Evolutionary conservation across 2,888 invertebrate genomes (phyloP), one percentile per base, ranked within the genome.

Genomic region (Aethes cnicana): DNA sequence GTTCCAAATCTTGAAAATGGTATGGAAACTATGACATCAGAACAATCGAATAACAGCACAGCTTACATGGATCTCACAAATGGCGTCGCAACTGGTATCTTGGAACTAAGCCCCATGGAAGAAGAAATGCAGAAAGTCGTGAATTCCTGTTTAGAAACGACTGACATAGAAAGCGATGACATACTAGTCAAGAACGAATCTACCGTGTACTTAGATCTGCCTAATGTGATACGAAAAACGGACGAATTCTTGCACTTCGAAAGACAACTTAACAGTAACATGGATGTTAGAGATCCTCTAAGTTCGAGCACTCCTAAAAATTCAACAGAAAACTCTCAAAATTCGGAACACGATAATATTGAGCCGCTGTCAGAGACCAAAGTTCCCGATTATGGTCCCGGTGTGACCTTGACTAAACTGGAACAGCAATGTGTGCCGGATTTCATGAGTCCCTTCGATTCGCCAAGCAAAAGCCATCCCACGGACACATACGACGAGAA

Each of bases 401-500:
- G 69, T 16, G 62, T 66, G 1, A 66, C 72, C 0, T 47, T 74
- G 4, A 72, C 73, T 1, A 87, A 77, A 57, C 57, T 76, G 5
- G 86, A 86, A 56, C 80, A 80, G 43, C 81, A 70, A 68, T 70
- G 61, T 43, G 70, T 78, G 1, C 72, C 77, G 2, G 85, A 88
- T 8, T 75, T 60, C 9, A 47, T 81, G 35, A 89, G 87, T 56
- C 87, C 89, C 2, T 83, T 82, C 50, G 89, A 88, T 58, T 89
- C 88, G 20, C 87, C 87, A 0, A 82, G 87, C 1, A 86, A 84
- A 69, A 86, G 84, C 50, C 84, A 80, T 53, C 89, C 75, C 43
- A 90, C 78, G 4, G 89, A 89, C 39, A 89, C 89, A 0, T 87
- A 81, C 55, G 84, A 88, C 36, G 87, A 87, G 65, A 84, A 90